Evolutionary conservation across 2,888 invertebrate species (phyloP).

Genomic region (Eucriotettix oculatus): DNA sequence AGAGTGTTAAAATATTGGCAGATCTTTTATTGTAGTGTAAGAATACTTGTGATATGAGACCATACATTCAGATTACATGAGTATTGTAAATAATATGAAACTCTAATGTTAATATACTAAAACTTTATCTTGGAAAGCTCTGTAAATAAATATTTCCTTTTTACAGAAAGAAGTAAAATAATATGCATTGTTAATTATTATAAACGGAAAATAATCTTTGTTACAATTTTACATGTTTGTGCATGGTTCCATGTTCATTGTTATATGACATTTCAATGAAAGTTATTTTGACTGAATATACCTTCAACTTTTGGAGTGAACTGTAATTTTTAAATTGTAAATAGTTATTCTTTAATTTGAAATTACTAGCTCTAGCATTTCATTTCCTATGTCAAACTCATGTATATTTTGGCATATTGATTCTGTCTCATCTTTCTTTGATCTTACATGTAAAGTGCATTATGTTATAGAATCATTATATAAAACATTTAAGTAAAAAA

Average conservation of each 20-base stretch:
- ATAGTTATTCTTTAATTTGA: too few relatives aligned
- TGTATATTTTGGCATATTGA: too few relatives aligned
- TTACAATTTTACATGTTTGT: constrained; percentile 12
- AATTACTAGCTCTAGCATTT: too few relatives aligned
- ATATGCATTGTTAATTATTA: constrained; percentile 11
- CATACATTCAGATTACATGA: constrained; percentile 10
- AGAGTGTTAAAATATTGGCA: not conserved
- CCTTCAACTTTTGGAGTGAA: too few relatives aligned
- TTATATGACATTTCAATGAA: too few relatives aligned
- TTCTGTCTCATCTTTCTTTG: too few relatives aligned
- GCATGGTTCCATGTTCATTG: constrained; percentile 1
- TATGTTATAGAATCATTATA: too few relatives aligned
- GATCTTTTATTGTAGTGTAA: not conserved
- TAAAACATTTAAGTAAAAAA: too few relatives aligned
- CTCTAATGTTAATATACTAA: constrained; percentile 7
- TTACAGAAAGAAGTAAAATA: constrained; percentile 1
- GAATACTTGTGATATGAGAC: constrained; percentile 8
- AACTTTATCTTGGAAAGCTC: constrained; percentile 10
- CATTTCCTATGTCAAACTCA: too few relatives aligned
- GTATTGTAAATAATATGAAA: constrained; percentile 13
- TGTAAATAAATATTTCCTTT: constrained; percentile 11
- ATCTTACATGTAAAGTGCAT: too few relatives aligned
- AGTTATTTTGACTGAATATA: too few relatives aligned
- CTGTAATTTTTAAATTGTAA: too few relatives aligned
- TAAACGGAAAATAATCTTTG: constrained; percentile 9